Base-by-base conservation (phyloP, 2,888 invertebrate genomes). In the Amiota communis region DNA sequence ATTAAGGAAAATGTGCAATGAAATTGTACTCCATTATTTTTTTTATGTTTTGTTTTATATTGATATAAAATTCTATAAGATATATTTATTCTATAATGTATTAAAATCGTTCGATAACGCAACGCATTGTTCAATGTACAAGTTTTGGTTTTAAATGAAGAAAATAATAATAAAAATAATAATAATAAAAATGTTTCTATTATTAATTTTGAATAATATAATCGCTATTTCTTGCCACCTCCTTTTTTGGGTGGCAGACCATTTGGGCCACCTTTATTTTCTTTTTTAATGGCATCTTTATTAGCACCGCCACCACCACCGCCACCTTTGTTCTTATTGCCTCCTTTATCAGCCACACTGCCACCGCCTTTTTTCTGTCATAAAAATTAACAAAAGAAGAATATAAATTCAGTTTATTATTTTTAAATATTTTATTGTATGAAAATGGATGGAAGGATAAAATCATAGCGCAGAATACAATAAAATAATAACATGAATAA, bases 221-320 rank as follows among this genome's bases (percentile, higher is more conserved):
- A 77, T 80, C 76, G 77, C 78, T 87, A 88, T 72, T 88, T 88
- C 70, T 88, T 88, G 78, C 84, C 87, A 74, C 89, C 88, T 76
- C 36, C 36, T 89, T 89, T 74, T 89, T 89, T 15, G 85, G 87
- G 63, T 83, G 86, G 36, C 78, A 36, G 6, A 48, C 76, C 81
- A n/a, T 74, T 80, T 49, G 79, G 82, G 10, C 74, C 80, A 70
- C 78, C 74, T 77, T 88, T 88, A 74, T 82, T 87, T n/a, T 87
- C 88, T 74, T 86, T 87, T 78, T 87, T 87, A 49, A 78, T 81
- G 49, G 78, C 86, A 69, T 79, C 81, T 79, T 83, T 84, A 70
- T 83, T 85, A 65, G 74, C 76, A 23, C 23, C 23, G 23, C 23
- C 23, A 23, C 23, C 51, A 23, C 36, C 23, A 10, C 36, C n/a